Base-by-base conservation (phyloP, 2,888 invertebrate species). In the Sarcophaga rosellei region DNA sequence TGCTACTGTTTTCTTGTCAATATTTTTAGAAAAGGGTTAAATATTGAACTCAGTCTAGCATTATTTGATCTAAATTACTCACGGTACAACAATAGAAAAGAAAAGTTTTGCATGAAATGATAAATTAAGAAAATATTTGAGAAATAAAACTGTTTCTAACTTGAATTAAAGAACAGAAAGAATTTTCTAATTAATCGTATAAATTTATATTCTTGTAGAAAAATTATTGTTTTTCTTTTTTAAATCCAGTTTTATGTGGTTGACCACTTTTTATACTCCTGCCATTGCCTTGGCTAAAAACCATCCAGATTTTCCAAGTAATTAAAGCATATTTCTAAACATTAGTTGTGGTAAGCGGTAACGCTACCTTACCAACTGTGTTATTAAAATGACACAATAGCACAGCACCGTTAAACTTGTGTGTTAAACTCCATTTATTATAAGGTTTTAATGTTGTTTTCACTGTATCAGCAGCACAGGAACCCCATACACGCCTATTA, bases 361-460 rank as follows among this genome's bases (percentile, higher is more conserved):
- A 53, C 53, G 17, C 17, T 53, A 5, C 53, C 53, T 12, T 53
- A 53, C 53, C 15, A 53, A 53, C 1, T 53, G 53, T 53, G 53
- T 12, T 17, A 53, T 53, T 12, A 12, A 53, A 15, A 53, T 17
- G 17, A 17, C 5, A 53, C 53, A 53, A 53, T 53, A 53, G 53
- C 53, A 53, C 53, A 53, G 53, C 53, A 1, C 53, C 53, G 53
- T 15, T 53, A 53, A 53, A 53, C 12, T 53, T 53, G 12, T 17
- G 12, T 53, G 12, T 15, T 12, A 53, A 53, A 53, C 53, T 53
- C 53, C 82, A 86, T 86, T 82, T 80, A 72, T 76, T 82, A 76
- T 83, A 82, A 65, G 80, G 83, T 83, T 83, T 82, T 72, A 82
- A 68, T 66, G 66, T 68, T 72, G 62, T 73, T 73, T 77, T 75